Conservation (phyloP, 1,140 invertebrate species). For the Philopotamus ludificatus region DNA sequence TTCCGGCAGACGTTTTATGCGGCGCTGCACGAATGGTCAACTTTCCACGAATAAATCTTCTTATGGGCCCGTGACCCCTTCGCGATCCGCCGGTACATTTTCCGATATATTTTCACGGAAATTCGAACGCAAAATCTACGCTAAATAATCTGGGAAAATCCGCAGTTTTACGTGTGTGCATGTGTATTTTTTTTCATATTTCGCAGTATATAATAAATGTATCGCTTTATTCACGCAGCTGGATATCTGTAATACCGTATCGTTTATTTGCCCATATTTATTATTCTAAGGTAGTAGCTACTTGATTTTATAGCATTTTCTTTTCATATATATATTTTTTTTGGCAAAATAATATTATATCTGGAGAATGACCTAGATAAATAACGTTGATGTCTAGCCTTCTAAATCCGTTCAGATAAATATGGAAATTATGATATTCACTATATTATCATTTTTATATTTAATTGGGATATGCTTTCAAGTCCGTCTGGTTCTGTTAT, state of each 20-base stretch:
- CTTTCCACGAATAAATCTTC: constrained; percentile 27
- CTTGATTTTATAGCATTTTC: too few relatives aligned
- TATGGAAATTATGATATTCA: too few relatives aligned
- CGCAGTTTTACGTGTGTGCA: background rate
- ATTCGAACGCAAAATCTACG: constrained; percentile 5
- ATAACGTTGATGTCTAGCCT: too few relatives aligned
- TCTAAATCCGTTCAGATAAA: too few relatives aligned
- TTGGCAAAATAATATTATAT: too few relatives aligned
- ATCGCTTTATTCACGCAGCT: background rate
- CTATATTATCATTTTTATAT: too few relatives aligned
- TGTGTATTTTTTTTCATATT: too few relatives aligned
- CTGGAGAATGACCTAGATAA: too few relatives aligned
- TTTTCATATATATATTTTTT: too few relatives aligned
- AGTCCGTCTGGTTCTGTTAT: too few relatives aligned
- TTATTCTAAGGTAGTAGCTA: background rate
- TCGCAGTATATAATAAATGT: background rate
- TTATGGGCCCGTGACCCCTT: constrained; percentile 26
- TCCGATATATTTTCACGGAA: constrained; percentile 2
- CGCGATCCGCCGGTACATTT: constrained; percentile 22
- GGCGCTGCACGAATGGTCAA: constrained; percentile 21
- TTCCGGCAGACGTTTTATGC: constrained; percentile 8
- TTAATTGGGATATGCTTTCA: too few relatives aligned
- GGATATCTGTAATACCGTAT: background rate
- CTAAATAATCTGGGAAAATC: background rate
- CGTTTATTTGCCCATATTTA: background rate